These are phyloP conservation scores for Leptoclinus maculatus DNA, from an alignment of 2,797 vertebrate species.

Conservation along the genomic window DNA sequence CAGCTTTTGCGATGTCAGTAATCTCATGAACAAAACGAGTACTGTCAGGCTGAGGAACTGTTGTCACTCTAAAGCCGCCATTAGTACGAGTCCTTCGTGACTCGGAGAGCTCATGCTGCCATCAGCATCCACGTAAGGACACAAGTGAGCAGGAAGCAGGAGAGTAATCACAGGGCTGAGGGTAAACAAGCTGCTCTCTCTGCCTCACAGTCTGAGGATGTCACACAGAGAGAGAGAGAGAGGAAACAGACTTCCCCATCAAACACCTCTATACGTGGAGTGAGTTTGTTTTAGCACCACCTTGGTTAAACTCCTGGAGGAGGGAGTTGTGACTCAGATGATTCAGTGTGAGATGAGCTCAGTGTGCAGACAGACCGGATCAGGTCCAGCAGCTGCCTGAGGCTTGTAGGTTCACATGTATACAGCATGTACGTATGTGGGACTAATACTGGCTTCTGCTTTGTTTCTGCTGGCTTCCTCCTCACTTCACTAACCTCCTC, in stretches of 20 bases:
- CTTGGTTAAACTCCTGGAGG: neutral
- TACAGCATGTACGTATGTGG: neutral
- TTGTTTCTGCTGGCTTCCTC: slow-evolving; percentile 50
- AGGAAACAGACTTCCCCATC: neutral
- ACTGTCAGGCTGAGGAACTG: slow-evolving; percentile 13
- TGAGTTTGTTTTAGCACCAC: neutral
- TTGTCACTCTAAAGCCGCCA: slow-evolving; percentile 40
- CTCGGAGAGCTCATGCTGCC: slow-evolving; percentile 53
- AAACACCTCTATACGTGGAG: neutral
- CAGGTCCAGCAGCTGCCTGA: neutral
- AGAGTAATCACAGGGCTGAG: slow-evolving; percentile 33
- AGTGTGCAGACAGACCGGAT: neutral
- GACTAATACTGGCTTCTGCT: slow-evolving; percentile 64
- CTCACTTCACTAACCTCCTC: slow-evolving; percentile 55
- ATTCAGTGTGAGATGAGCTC: neutral
- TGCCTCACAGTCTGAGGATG: neutral
- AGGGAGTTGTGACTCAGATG: too few relatives aligned
- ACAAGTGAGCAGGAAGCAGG: slow-evolving; percentile 39
- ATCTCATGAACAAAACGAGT: slow-evolving; percentile 36
- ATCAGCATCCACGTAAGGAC: slow-evolving; percentile 43
- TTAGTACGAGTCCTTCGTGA: slow-evolving; percentile 54
- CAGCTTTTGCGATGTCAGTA: neutral
- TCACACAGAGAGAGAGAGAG: neutral
- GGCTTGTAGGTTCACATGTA: slow-evolving; percentile 1
- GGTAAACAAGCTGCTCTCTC: slow-evolving; percentile 50